phyloP scores from a whole-genome alignment of 2,888 invertebrate species.

The Euproctis similis region DNA sequence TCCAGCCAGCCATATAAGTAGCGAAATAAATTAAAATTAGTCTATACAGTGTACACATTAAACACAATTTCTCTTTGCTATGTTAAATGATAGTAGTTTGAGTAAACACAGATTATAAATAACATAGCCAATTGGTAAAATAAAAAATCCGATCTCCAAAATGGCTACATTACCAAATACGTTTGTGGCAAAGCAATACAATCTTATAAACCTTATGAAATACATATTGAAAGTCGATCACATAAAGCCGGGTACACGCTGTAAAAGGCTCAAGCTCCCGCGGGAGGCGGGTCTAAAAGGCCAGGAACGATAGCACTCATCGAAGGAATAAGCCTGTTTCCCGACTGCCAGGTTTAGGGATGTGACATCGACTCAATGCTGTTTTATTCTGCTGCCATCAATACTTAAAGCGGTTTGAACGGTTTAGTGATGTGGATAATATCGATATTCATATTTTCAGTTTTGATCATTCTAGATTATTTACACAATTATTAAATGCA shows the following conservation, averaged over 20 bases:
- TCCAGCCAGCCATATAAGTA: too few relatives aligned
- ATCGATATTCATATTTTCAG: too few relatives aligned
- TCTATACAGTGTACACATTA: too few relatives aligned
- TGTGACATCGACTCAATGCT: constrained; percentile 69
- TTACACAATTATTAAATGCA: too few relatives aligned
- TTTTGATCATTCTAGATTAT: too few relatives aligned
- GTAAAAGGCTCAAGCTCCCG: constrained; percentile 68
- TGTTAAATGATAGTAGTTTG: too few relatives aligned
- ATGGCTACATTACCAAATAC: constrained; percentile 56
- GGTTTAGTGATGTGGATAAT: constrained; percentile 36
- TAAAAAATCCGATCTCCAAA: constrained; percentile 35
- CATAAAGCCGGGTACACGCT: constrained; percentile 62
- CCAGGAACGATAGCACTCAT: constrained; percentile 66
- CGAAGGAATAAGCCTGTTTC: constrained; percentile 74
- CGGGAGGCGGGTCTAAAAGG: constrained; percentile 59
- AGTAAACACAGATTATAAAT: constrained; percentile 5
- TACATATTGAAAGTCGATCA: constrained; percentile 69
- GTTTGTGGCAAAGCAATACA: constrained; percentile 51
- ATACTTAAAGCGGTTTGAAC: constrained; percentile 70
- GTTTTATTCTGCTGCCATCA: constrained; percentile 73
- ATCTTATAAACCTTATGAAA: constrained; percentile 70
- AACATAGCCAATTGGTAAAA: constrained; percentile 8
- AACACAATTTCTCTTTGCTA: too few relatives aligned
- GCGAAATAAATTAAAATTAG: too few relatives aligned
- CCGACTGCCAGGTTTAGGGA: constrained; percentile 67